Conservation (phyloP, 2,797 vertebrate species). For the Lithobates pipiens region DNA sequence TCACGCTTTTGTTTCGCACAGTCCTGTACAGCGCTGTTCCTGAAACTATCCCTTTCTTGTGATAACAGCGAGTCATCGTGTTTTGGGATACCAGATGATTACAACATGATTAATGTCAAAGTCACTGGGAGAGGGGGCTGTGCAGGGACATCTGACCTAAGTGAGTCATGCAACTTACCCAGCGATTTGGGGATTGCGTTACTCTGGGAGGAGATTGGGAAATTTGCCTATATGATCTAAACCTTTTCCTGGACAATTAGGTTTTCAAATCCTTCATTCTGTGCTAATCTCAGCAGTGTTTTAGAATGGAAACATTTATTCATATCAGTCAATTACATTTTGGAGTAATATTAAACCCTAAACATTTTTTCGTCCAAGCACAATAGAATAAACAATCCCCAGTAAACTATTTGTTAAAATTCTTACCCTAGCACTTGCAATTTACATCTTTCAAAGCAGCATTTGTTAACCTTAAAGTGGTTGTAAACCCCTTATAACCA, state of each 20-base stretch:
- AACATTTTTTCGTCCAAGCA: too few relatives aligned
- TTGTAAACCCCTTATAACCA: too few relatives aligned
- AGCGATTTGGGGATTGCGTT: conserved; percentile 45
- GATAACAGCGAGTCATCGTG: background rate
- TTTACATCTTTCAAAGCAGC: too few relatives aligned
- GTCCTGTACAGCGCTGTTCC: background rate
- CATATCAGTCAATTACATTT: too few relatives aligned
- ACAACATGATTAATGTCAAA: background rate
- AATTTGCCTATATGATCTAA: conserved; percentile 8
- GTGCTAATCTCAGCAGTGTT: conserved; percentile 2
- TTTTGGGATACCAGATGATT: conserved; percentile 15
- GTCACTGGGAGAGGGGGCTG: conserved; percentile 37
- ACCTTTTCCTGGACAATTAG: conserved; percentile 30
- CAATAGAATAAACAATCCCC: too few relatives aligned
- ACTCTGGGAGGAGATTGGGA: conserved; percentile 37
- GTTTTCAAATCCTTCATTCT: background rate
- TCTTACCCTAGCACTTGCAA: too few relatives aligned
- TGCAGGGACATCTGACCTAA: conserved; percentile 47
- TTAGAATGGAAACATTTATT: background rate
- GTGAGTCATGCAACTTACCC: conserved; percentile 56
- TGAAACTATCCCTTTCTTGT: background rate
- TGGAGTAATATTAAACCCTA: too few relatives aligned
- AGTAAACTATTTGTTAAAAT: too few relatives aligned
- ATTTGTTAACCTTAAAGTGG: too few relatives aligned
- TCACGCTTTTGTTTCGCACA: too few relatives aligned